These are phyloP conservation scores for Caenorhabditis sp. DNA, from an alignment of 2,888 invertebrate species.

Conservation along the genomic window DNA sequence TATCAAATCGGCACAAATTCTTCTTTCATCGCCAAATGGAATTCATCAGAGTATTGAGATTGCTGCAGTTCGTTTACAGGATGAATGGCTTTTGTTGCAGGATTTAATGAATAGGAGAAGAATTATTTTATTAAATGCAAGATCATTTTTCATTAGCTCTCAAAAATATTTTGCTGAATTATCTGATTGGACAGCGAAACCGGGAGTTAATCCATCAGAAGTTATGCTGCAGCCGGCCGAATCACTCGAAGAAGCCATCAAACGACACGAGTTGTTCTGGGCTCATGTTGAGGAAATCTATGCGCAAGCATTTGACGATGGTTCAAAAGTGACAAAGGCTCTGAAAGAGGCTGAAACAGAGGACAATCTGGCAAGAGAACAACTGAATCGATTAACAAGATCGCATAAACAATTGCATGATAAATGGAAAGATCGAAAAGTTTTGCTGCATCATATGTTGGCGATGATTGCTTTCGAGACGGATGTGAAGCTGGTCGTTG, in stretches of 20 bases:
- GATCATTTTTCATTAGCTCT: conserved; percentile 21
- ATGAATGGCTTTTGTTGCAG: conserved; percentile 49
- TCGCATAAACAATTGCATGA: conserved; percentile 46
- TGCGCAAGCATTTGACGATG: conserved; percentile 37
- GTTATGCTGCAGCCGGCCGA: conserved; percentile 35
- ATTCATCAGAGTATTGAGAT: conserved; percentile 16
- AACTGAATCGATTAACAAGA: conserved; percentile 25
- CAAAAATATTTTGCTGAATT: conserved; percentile 54
- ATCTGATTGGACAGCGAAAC: conserved; percentile 50
- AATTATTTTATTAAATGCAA: conserved; percentile 16
- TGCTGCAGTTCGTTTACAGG: conserved; percentile 34
- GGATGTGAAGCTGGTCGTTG: conserved; percentile 58
- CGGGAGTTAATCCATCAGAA: conserved; percentile 55
- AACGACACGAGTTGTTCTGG: conserved; percentile 35
- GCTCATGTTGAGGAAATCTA: conserved; percentile 42
- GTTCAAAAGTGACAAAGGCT: conserved; percentile 34
- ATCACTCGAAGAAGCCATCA: conserved; percentile 47
- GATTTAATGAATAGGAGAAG: conserved; percentile 18
- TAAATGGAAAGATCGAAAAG: conserved; percentile 45
- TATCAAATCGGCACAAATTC: conserved; percentile 20
- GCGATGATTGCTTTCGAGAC: conserved; percentile 56
- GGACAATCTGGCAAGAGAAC: conserved; percentile 31
- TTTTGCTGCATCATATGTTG: conserved; percentile 42
- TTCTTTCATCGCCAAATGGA: not conserved
- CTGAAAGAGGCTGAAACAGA: conserved; percentile 35